Percentiles rank a stretch among this genome's conserved stretches.
These are phyloP conservation scores for Tympanoctomys barrerae DNA, from an alignment of 2,797 vertebrate species.

Conservation along the genomic window DNA sequence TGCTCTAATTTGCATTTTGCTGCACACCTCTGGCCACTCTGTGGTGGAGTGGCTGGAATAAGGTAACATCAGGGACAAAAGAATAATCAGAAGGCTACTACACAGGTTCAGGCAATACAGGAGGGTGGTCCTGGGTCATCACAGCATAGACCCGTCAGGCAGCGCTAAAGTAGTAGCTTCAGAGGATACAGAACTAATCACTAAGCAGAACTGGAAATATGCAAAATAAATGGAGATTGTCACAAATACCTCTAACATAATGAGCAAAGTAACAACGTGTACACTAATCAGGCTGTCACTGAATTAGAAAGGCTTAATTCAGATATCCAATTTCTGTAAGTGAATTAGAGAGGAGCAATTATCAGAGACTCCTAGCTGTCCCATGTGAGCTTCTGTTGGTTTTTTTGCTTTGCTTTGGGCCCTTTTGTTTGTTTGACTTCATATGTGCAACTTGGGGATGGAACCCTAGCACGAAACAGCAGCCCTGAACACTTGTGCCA, in stretches of 20 bases:
- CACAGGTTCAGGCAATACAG: not conserved
- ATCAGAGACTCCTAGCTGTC: not conserved
- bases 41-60: not conserved
- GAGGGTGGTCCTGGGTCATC: not conserved
- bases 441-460: not conserved
- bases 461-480: not conserved
- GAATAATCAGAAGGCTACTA: not conserved
- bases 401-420: not conserved
- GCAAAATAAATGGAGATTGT: not conserved
- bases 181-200: not conserved
- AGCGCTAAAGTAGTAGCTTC: not conserved
- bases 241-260: not conserved
- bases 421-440: not conserved
- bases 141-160: not conserved
- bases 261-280: not conserved
- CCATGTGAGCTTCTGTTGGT: not conserved
- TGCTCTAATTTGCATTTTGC: constrained; percentile 38
- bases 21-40: not conserved
- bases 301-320: not conserved
- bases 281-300: not conserved
- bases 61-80: not conserved
- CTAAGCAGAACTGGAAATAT: not conserved
- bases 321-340: not conserved
- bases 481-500: not conserved
- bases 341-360: not conserved